Conservation (phyloP, 2,113 vertebrate genomes). For the Neogobius melanostomus region DNA sequence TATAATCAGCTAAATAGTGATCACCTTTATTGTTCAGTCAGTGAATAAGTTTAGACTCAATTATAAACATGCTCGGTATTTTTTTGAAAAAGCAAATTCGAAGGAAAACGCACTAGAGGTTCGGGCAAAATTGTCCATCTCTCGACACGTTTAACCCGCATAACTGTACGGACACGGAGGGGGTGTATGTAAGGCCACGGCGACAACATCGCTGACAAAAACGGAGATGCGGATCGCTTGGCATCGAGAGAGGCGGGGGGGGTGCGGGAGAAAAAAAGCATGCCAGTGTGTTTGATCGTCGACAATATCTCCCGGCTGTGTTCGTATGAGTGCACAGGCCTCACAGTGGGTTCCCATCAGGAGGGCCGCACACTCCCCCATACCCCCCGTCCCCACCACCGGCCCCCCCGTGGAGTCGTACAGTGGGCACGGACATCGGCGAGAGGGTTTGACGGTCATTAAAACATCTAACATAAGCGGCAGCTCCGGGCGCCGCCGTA, state of each 20-base stretch:
- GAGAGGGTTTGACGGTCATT: constrained; percentile 7
- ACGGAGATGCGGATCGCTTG: constrained; percentile 21
- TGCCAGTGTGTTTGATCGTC: neutral
- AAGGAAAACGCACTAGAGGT: no score
- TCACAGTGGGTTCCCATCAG: constrained; percentile 23
- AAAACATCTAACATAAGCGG: neutral
- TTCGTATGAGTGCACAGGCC: neutral
- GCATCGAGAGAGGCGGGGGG: neutral
- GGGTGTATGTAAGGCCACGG: constrained; percentile 18
- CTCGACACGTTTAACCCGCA: constrained; percentile 53
- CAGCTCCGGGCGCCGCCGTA: constrained; percentile 30
- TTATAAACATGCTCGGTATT: no score
- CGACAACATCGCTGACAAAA: constrained; percentile 39
- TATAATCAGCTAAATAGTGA: no score
- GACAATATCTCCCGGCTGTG: neutral
- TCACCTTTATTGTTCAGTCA: no score
- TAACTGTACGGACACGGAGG: constrained; percentile 36
- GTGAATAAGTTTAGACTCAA: no score
- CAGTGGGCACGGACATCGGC: constrained; percentile 20
- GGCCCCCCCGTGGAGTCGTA: neutral
- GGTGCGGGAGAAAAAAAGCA: no score
- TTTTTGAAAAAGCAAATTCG: no score
- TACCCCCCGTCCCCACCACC: no score
- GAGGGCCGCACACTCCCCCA: constrained; percentile 1
- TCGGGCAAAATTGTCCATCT: constrained; percentile 9